Evolutionary conservation across 64 coral and sea anemone genomes (phyloP), one percentile per base, ranked within the genome.

Genomic region (Montipora sp.): DNA sequence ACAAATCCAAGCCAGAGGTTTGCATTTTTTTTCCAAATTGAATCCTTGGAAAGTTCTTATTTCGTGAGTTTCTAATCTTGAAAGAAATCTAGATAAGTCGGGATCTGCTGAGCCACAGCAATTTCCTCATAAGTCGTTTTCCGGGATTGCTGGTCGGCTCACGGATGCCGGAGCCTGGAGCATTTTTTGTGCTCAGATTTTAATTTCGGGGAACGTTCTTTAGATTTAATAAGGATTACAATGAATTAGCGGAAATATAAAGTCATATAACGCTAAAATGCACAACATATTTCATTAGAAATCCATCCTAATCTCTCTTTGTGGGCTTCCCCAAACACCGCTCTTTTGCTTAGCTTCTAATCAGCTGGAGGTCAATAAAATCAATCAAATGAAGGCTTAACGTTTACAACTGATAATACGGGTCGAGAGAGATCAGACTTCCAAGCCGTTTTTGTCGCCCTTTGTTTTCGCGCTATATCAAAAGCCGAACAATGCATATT

Each of bases 191-290:
- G 15, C 1, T 50, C 46, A 4, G 69, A 71, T 85, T 71, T 85
- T 51, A 85, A 85, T 85, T 50, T 70, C 65, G 4, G 70, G 61
- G 16, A n/a, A 72, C 1, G n/a, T 85, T 85, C 75, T 85, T 49
- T 47, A 85, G 82, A 71, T 85, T 71, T 70, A 85, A 71, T 59
- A 47, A 50, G 82, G 82, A 85, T 85, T 85, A 71, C 49, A 85
- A 85, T 12, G n/a, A 3, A 85, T 85, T 72, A 45, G 82, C 82
- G 82, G 82, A 85, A 85, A 72, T 85, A 47, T 85, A 71, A 70
- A 15, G 60, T 11, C 14, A 63, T 63, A 63, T 63, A 15, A 85
- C 47, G 82, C 61, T 65, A 45, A 85, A 85, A 85, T 71, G 82
- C 82, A 65, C 82, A 85, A 68, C 63, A 85, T 69, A 72, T 72